phyloP scores from a whole-genome alignment of 2,888 invertebrate species.

The Polietes domitor region DNA sequence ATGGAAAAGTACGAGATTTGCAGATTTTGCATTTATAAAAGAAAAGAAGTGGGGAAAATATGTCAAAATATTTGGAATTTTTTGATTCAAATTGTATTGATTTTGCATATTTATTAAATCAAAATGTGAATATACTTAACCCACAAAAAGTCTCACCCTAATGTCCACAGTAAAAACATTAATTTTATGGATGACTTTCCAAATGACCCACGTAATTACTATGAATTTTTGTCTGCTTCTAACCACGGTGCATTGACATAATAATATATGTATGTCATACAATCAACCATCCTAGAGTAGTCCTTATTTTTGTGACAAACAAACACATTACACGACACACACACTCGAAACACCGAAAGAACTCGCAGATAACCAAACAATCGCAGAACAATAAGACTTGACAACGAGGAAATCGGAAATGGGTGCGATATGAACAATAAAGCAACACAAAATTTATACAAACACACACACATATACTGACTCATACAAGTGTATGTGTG shows the following conservation, averaged over 20 bases:
- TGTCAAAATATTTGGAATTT: too few species aligned
- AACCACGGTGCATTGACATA: neutral
- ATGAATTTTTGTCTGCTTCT: neutral
- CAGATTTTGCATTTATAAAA: too few species aligned
- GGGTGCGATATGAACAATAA: constrained; percentile 48
- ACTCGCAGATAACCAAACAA: neutral
- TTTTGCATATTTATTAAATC: too few species aligned
- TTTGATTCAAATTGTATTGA: too few species aligned
- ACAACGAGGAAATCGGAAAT: constrained; percentile 53
- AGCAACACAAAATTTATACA: constrained; percentile 12
- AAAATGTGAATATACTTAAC: too few species aligned
- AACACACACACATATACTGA: constrained; percentile 18
- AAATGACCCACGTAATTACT: too few species aligned
- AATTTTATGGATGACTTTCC: too few species aligned
- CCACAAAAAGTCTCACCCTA: too few species aligned
- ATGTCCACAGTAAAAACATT: too few species aligned
- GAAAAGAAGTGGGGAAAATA: too few species aligned
- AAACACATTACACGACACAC: constrained; percentile 27
- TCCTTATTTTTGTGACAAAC: constrained; percentile 35
- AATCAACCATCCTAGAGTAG: constrained; percentile 6
- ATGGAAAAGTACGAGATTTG: too few species aligned
- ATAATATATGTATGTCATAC: neutral
- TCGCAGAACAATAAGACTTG: neutral
- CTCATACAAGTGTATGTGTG: constrained; percentile 29
- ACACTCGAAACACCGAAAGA: neutral